A percentile compares a stretch with the other conserved stretches of the same genome.
These are phyloP conservation scores for Norana najaformis DNA, from an alignment of 2,888 invertebrate species.

Conservation along the genomic window DNA sequence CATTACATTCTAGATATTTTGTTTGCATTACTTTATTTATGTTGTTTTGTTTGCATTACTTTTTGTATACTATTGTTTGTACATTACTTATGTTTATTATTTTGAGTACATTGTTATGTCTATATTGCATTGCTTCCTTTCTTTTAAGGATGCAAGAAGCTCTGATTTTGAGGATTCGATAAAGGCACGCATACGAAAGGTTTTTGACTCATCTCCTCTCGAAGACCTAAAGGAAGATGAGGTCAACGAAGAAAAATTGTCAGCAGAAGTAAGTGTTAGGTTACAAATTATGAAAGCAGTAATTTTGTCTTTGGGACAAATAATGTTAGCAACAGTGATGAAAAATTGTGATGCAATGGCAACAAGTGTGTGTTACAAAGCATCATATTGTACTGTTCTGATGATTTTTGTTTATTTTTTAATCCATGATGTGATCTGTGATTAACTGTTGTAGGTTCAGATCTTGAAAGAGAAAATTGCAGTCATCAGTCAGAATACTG, in stretches of 20 bases:
- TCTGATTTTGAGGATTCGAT: conserved; percentile 48
- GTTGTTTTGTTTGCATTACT: no score
- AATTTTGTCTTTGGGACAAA: neutral
- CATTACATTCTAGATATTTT: no score
- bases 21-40: no score
- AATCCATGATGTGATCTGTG: neutral
- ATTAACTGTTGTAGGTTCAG: conserved; percentile 3
- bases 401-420: neutral
- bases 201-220: conserved; percentile 36
- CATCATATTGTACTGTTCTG: neutral
- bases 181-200: conserved; percentile 46
- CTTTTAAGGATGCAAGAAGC: conserved; percentile 45
- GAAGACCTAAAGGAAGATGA: conserved; percentile 15
- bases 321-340: no score
- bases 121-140: neutral
- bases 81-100: neutral
- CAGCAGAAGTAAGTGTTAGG: conserved; percentile 25
- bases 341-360: neutral
- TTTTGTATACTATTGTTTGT: no score
- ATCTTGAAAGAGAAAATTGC: conserved; percentile 3
- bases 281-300: neutral
- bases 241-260: conserved; percentile 5
- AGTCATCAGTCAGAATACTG: neutral
- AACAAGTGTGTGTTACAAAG: neutral
- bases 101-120: neutral